Evolutionary conservation across 2,797 vertebrate species (phyloP).

Genomic region (Clarias laeviceps): DNA sequence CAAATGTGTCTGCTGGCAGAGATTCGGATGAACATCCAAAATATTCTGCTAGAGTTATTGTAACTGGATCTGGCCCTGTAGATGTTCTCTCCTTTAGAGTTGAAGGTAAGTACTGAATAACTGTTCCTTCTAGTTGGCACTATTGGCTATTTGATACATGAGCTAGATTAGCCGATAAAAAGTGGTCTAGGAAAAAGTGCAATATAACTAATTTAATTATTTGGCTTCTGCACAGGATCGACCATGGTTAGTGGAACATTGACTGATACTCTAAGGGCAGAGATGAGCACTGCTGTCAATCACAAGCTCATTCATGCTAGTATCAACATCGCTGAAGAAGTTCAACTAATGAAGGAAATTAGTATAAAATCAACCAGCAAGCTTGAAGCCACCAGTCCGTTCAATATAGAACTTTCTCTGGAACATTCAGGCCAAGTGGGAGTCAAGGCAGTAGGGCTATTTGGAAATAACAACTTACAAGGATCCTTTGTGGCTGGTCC

Average conservation of each 20-base stretch:
- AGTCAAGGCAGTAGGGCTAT: constrained; percentile 68
- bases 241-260: constrained; percentile 70
- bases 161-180: neutral
- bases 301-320: constrained; percentile 83
- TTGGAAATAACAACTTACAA: constrained; percentile 70
- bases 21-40: constrained; percentile 70
- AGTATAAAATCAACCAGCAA: constrained; percentile 69
- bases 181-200: neutral
- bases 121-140: neutral
- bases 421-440: constrained; percentile 68
- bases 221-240: constrained; percentile 75
- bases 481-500: constrained; percentile 76
- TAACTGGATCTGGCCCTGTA: constrained; percentile 77
- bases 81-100: constrained; percentile 83
- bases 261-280: constrained; percentile 67
- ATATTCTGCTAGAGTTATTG: constrained; percentile 74
- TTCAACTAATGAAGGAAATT: constrained; percentile 64
- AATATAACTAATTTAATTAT: constrained; percentile 41
- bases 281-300: constrained; percentile 75
- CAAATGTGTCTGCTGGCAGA: constrained; percentile 75
- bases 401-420: constrained; percentile 76
- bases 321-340: constrained; percentile 72
- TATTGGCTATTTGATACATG: neutral
- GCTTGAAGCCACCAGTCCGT: constrained; percentile 75
- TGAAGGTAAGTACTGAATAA: constrained; percentile 75